These are phyloP conservation scores for Melanerpes formicivorus DNA, from an alignment of 2,113 vertebrate species.

Conservation along the genomic window DNA sequence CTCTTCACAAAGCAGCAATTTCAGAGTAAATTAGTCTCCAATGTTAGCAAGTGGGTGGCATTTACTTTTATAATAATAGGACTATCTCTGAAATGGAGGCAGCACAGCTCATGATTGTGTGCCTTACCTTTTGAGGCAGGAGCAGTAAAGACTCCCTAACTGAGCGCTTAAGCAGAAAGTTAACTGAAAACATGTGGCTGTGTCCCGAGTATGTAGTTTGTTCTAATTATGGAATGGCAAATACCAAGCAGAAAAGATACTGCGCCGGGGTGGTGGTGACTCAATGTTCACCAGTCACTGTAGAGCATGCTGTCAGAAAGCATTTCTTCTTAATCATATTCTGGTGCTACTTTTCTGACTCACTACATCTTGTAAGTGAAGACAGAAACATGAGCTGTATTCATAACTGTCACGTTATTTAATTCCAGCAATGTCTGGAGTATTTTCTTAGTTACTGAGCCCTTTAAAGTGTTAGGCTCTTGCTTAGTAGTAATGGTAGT, in stretches of 20 bases:
- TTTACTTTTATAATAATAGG: conserved; percentile 37
- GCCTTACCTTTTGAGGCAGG: not conserved
- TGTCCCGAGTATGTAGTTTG: not conserved
- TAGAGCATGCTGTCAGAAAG: conserved; percentile 41
- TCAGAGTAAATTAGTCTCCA: conserved; percentile 35
- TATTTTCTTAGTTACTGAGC: not conserved
- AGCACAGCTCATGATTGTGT: not conserved
- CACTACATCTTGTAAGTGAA: conserved; percentile 27
- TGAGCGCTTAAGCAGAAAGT: conserved; percentile 22
- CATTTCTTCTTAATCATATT: not conserved
- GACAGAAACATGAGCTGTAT: conserved; percentile 6
- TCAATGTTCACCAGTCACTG: conserved; percentile 16
- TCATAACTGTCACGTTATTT: not conserved
- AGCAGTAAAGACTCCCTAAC: conserved; percentile 8
- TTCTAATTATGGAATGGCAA: conserved; percentile 52
- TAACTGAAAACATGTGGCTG: not conserved
- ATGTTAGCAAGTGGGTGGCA: conserved; percentile 26
- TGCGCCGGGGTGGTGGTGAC: conserved; percentile 23
- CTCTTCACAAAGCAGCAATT: not conserved
- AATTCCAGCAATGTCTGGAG: not conserved
- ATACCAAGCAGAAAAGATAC: conserved; percentile 12
- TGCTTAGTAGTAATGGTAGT: not conserved
- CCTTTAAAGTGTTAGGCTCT: not conserved
- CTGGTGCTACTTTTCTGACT: conserved; percentile 36
- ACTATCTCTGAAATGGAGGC: conserved; percentile 4